These are phyloP conservation scores for Poeciliopsis prolifica DNA, from an alignment of 2,113 vertebrate genomes.

Conservation along the genomic window DNA sequence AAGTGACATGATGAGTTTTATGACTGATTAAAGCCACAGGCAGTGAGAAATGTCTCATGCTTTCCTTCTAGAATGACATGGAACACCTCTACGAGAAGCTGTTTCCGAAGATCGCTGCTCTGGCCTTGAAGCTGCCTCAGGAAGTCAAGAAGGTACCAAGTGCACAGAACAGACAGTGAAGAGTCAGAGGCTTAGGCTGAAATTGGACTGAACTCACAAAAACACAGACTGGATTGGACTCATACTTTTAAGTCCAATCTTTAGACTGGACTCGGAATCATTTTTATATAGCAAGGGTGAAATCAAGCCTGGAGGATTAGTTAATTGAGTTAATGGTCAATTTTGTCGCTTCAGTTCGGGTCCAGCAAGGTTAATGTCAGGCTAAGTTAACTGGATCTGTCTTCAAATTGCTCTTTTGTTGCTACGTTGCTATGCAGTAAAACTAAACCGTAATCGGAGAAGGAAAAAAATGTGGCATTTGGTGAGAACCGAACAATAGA, in stretches of 20 bases:
- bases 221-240: neutral
- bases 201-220: neutral
- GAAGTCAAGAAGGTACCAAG: slow-evolving; percentile 55
- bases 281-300: neutral
- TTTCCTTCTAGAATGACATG: slow-evolving; percentile 13
- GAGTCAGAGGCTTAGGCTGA: neutral
- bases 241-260: neutral
- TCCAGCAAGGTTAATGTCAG: no score
- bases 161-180: neutral
- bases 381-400: no score
- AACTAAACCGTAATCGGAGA: no score
- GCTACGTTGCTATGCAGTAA: no score
- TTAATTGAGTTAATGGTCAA: no score
- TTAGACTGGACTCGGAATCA: no score
- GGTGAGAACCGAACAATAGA: no score
- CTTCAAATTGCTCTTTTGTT: no score
- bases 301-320: neutral
- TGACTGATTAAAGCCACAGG: neutral
- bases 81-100: slow-evolving; percentile 2
- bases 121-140: slow-evolving; percentile 60
- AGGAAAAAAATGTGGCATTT: no score
- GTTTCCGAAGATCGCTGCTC: slow-evolving; percentile 66
- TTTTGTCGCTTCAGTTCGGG: no score
- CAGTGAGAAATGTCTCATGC: neutral
- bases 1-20: neutral